phyloP scores from a whole-genome alignment of 2,888 invertebrate genomes.

The Apamea anceps region DNA sequence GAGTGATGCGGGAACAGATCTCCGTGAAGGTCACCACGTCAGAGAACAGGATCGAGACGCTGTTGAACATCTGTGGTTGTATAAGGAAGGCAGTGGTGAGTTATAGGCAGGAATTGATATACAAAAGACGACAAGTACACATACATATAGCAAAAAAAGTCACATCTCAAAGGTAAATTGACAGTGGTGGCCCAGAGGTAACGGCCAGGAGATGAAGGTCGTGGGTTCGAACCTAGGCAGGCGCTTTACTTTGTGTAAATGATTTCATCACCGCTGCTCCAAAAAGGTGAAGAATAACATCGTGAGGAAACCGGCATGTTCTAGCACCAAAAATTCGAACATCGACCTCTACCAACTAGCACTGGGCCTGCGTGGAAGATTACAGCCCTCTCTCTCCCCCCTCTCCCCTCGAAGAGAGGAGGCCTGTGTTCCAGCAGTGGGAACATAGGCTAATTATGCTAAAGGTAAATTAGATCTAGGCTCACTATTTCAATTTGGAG shows the following conservation, averaged over 20 bases:
- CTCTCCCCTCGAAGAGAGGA: too few relatives aligned
- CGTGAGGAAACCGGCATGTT: too few relatives aligned
- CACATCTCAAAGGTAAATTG: background rate
- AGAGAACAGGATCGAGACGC: constrained; percentile 98
- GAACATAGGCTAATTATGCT: too few relatives aligned
- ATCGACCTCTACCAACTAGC: too few relatives aligned
- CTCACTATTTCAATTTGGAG: background rate
- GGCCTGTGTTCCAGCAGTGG: too few relatives aligned
- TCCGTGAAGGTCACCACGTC: constrained; percentile 99
- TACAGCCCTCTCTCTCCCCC: too few relatives aligned
- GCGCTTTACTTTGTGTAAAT: background rate
- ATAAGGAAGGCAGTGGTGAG: constrained; percentile 6
- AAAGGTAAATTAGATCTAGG: background rate
- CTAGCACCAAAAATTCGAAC: too few relatives aligned
- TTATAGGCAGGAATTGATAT: background rate
- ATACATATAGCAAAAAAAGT: background rate
- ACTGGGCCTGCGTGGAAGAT: too few relatives aligned
- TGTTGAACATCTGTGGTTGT: constrained; percentile 96
- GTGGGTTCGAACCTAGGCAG: background rate
- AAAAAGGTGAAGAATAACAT: background rate
- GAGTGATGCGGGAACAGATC: constrained; percentile 98
- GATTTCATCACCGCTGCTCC: background rate
- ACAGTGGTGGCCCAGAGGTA: background rate
- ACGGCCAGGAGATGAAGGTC: too few relatives aligned
- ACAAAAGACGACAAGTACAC: background rate